Percentiles rank a stretch among this genome's conserved stretches.
phyloP scores from a whole-genome alignment of 23 tunicate genomes.

The Aplidium turbinatum region DNA sequence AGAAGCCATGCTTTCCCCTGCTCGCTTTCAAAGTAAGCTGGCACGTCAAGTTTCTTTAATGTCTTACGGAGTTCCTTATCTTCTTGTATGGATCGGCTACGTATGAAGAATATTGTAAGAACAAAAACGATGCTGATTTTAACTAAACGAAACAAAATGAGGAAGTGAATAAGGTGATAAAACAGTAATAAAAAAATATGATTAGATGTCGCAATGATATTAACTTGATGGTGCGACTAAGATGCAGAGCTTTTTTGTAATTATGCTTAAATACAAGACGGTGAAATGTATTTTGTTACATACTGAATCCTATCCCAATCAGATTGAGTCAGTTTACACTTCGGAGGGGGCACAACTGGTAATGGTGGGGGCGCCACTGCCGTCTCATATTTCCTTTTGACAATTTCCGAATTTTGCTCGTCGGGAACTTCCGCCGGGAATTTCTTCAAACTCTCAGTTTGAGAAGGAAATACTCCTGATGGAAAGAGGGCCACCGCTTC shows the following conservation, averaged over 20 bases:
- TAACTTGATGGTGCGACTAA: too few species aligned
- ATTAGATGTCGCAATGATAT: too few species aligned
- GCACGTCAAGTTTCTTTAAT: constrained; percentile 67
- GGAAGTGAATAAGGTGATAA: too few species aligned
- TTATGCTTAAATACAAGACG: too few species aligned
- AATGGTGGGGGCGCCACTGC: constrained; percentile 79
- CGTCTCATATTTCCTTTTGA: constrained; percentile 63
- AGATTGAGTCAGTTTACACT: constrained; percentile 67
- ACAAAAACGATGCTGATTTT: too few species aligned
- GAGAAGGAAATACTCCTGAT: constrained; percentile 9
- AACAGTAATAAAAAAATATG: too few species aligned
- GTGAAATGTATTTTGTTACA: too few species aligned
- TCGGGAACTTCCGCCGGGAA: constrained; percentile 42
- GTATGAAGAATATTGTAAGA: too few species aligned
- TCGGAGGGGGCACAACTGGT: constrained; percentile 68
- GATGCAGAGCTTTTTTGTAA: too few species aligned
- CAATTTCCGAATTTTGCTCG: constrained; percentile 48
- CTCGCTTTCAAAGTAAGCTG: constrained; percentile 71
- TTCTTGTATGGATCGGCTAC: too few species aligned
- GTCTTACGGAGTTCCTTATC: too few species aligned
- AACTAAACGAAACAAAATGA: too few species aligned
- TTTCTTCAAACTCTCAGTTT: background rate
- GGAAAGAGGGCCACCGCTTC: constrained; percentile 26
- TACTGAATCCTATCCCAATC: constrained; percentile 81
- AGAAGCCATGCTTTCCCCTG: constrained; percentile 85